Conservation (phyloP, 2,113 vertebrate genomes). For the Alethe castanea region DNA sequence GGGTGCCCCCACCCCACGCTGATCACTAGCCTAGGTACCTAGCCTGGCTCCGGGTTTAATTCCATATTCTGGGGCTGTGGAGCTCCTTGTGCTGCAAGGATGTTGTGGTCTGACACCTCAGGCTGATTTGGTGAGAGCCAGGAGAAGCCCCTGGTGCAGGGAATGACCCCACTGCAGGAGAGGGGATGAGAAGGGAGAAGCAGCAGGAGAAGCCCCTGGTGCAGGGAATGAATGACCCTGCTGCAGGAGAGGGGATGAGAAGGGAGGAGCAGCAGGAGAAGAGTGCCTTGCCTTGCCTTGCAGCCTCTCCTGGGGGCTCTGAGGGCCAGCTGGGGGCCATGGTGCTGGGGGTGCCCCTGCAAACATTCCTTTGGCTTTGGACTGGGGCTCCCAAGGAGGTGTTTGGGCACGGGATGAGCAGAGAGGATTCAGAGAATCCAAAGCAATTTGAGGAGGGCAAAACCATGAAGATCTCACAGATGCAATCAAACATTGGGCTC, state of each 20-base stretch:
- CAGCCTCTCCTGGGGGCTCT: background rate
- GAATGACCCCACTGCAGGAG: background rate
- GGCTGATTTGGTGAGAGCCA: fast-evolving
- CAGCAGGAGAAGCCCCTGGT: background rate
- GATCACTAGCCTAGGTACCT: fast-evolving
- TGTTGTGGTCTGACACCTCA: fast-evolving
- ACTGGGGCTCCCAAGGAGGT: fast-evolving
- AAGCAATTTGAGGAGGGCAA: background rate
- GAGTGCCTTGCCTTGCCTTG: fast-evolving
- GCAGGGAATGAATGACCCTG: fast-evolving
- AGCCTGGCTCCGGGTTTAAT: fast-evolving
- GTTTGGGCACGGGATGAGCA: fast-evolving
- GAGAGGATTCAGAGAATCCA: background rate
- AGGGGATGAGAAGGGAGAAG: no score
- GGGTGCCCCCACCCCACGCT: fast-evolving
- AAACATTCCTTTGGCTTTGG: background rate
- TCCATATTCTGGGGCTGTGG: background rate
- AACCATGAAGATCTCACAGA: background rate
- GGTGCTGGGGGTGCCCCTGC: background rate
- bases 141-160: background rate
- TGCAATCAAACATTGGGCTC: fast-evolving
- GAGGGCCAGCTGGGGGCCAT: fast-evolving
- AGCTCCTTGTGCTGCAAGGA: fast-evolving
- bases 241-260: no score
- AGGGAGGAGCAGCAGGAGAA: background rate